Evolutionary conservation across 2,113 vertebrate species (phyloP).

Genomic region (Bujurquina vittata): DNA sequence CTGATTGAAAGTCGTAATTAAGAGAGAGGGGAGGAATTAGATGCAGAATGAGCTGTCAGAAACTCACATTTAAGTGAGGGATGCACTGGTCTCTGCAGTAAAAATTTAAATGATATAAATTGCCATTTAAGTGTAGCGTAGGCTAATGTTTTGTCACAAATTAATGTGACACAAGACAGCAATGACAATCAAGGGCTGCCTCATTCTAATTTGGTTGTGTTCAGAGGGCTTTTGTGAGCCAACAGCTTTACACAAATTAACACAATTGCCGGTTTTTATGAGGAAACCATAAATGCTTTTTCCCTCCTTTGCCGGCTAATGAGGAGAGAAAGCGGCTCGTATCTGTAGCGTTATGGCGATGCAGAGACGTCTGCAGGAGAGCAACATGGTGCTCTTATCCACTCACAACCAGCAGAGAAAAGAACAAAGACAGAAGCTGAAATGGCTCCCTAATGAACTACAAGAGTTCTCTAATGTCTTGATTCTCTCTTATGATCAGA

Average conservation of each 20-base stretch:
- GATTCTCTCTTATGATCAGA: slow-evolving; percentile 64
- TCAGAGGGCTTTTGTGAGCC: slow-evolving; percentile 93
- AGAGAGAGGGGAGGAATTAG: slow-evolving; percentile 92
- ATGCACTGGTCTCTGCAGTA: slow-evolving; percentile 91
- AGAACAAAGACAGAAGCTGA: slow-evolving; percentile 67
- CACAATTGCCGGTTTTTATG: slow-evolving; percentile 96
- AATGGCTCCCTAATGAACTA: slow-evolving; percentile 71
- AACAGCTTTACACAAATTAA: slow-evolving; percentile 96
- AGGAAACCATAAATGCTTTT: slow-evolving; percentile 89
- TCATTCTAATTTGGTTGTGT: slow-evolving; percentile 98
- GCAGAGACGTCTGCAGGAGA: slow-evolving; percentile 53
- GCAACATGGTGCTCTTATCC: slow-evolving; percentile 55
- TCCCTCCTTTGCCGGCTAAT: slow-evolving; percentile 85
- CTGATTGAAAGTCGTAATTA: slow-evolving; percentile 99
- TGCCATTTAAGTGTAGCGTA: slow-evolving; percentile 96
- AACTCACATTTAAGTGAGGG: slow-evolving; percentile 99
- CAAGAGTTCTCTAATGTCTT: slow-evolving; percentile 61
- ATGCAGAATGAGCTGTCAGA: slow-evolving; percentile 99
- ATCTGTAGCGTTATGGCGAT: slow-evolving; percentile 54
- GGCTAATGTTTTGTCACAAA: slow-evolving; percentile 99
- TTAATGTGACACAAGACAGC: slow-evolving; percentile 98
- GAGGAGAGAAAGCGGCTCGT: slow-evolving; percentile 84
- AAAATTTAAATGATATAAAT: slow-evolving; percentile 99
- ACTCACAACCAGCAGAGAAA: slow-evolving; percentile 34
- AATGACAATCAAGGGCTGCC: slow-evolving; percentile 97